phyloP scores from a whole-genome alignment of 2,797 vertebrate species.

The Pangasius macronema region DNA sequence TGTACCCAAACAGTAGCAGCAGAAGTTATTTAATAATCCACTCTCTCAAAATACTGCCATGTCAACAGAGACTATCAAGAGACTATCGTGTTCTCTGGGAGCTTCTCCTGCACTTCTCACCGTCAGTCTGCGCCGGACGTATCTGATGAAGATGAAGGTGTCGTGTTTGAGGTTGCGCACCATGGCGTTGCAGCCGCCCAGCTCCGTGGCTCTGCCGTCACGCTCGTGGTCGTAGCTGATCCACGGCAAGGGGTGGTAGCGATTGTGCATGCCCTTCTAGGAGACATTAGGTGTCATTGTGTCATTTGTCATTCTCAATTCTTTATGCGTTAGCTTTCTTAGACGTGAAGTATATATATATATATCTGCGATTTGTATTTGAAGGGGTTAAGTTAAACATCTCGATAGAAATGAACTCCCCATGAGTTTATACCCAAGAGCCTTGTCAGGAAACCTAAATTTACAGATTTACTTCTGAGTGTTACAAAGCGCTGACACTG shows the following conservation, averaged over 20 bases:
- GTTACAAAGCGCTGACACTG: too few species aligned
- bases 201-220: conserved; percentile 87
- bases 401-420: not conserved
- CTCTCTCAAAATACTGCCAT: not conserved
- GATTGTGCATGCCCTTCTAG: too few species aligned
- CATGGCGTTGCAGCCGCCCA: conserved; percentile 92
- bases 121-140: conserved; percentile 88
- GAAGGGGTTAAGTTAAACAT: not conserved
- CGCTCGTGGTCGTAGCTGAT: conserved; percentile 90
- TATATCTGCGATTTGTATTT: not conserved
- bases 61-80: not conserved
- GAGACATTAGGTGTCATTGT: too few species aligned
- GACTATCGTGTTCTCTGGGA: not conserved
- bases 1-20: conserved; percentile 56
- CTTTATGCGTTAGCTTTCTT: not conserved
- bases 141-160: conserved; percentile 94
- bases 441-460: not conserved
- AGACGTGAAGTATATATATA: not conserved
- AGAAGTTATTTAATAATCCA: not conserved
- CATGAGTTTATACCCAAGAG: not conserved
- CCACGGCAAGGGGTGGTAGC: too few species aligned
- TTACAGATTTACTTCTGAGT: not conserved
- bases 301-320: not conserved
- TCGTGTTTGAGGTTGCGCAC: conserved; percentile 93
- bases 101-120: conserved; percentile 71